phyloP scores from a whole-genome alignment of 2,888 invertebrate species.

The Lycocerus yunnanus region DNA sequence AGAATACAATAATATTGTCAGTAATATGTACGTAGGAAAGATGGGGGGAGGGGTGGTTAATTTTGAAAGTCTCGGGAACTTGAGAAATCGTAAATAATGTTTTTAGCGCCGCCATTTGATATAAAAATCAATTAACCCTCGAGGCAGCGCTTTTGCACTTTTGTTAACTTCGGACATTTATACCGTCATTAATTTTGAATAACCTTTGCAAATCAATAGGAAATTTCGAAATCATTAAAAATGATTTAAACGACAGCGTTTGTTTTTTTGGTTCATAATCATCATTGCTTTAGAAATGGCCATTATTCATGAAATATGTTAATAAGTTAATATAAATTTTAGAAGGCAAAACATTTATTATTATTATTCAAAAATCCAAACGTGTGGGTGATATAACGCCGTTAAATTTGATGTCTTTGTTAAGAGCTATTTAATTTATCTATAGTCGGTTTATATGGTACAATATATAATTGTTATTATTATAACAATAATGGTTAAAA shows the following conservation, averaged over 20 bases:
- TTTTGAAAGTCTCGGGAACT: too few species aligned
- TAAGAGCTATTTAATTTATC: conserved; percentile 34
- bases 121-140: background rate
- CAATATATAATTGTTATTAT: conserved; percentile 28
- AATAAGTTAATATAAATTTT: conserved; percentile 31
- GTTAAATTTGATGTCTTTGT: conserved; percentile 36
- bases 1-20: too few species aligned
- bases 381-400: conserved; percentile 33
- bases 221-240: conserved; percentile 22
- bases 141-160: background rate
- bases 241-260: conserved; percentile 15
- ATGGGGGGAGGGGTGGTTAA: too few species aligned
- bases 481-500: conserved; percentile 28
- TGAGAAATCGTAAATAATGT: too few species aligned
- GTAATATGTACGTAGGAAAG: too few species aligned
- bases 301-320: conserved; percentile 36
- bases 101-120: background rate
- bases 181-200: background rate
- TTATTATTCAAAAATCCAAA: conserved; percentile 26
- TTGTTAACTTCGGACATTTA: background rate
- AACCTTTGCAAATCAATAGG: conserved; percentile 1
- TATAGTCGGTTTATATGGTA: background rate
- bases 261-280: conserved; percentile 16
- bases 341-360: conserved; percentile 24
- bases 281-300: conserved; percentile 22